Evolutionary conservation across 2,888 invertebrate genomes (phyloP).

Genomic region (Thecocarcelia acutangulata): DNA sequence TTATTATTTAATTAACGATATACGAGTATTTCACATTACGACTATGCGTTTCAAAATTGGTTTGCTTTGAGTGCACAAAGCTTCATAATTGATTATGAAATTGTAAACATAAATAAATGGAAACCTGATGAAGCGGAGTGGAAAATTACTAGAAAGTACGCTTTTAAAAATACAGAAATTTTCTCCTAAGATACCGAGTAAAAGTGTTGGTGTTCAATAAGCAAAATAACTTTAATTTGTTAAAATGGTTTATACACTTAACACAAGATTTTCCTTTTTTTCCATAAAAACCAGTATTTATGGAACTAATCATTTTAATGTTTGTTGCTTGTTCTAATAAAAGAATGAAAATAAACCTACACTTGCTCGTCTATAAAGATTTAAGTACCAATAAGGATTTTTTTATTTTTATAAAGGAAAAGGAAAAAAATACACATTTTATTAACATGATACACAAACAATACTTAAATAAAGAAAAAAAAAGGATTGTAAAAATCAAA

Average conservation of each 20-base stretch:
- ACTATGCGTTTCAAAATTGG: no score
- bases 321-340: conserved; percentile 17
- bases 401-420: conserved; percentile 1
- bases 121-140: no score
- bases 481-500: conserved; percentile 55
- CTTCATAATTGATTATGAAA: background rate
- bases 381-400: background rate
- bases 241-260: no score
- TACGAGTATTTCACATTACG: no score
- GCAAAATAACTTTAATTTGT: no score
- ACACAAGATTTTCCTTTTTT: background rate
- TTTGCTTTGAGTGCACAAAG: no score
- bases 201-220: no score
- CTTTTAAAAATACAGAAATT: no score
- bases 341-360: background rate
- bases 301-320: conserved; percentile 56
- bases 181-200: no score
- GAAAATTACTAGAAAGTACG: no score
- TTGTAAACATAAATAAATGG: background rate
- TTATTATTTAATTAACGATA: no score
- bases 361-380: background rate
- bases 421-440: conserved; percentile 18
- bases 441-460: conserved; percentile 42
- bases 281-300: conserved; percentile 1
- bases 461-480: conserved; percentile 24